Evolutionary conservation across 1,140 invertebrate species (phyloP), one percentile per base, ranked within the genome.

Genomic region (Brachystomella parvula): DNA sequence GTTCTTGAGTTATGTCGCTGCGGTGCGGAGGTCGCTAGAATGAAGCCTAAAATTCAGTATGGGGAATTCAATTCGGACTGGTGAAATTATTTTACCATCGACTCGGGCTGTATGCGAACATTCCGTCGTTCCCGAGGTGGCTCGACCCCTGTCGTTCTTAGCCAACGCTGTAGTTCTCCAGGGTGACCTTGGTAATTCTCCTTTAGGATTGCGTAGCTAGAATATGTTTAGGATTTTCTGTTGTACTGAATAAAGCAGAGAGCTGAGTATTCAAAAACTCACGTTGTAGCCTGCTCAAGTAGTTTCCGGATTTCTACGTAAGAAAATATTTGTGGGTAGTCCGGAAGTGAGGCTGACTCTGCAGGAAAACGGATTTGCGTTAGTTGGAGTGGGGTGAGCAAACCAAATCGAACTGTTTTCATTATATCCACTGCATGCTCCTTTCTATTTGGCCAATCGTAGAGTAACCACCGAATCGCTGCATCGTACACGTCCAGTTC

Each of bases 401-500:
- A 79, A 0, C 86, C 85, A 71, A 89, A 89, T 44, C 87, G 80
- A 0, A 90, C 82, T 70, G 85, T 87, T 2, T 78, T 78, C 72
- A 88, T 78, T 1, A 88, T 77, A 26, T 84, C 79, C 1, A 83
- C 75, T 39, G 84, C 78, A 63, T 80, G 71, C 26, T 77, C 71
- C 3, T 81, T 79, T 35, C 87, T 79, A 1, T 76, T 73, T 1
- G 79, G 68, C 86, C 86, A 89, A 68, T 88, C 81, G 49, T 83
- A 79, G 74, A 84, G 82, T 24, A 89, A 74, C 88, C 87, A 89
- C 47, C 86, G 79, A 1, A 89, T 82, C 0, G 82, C 86, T 3
- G 86, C 83, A 85, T 89, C 86, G 30, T 88, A 80, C 1, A 90
- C 82, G 77, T 90, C 84, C 80, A 86, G 84, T 78, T 88, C 86